Conservation (phyloP, 1,140 invertebrate genomes). For the Bombus balteatus region DNA sequence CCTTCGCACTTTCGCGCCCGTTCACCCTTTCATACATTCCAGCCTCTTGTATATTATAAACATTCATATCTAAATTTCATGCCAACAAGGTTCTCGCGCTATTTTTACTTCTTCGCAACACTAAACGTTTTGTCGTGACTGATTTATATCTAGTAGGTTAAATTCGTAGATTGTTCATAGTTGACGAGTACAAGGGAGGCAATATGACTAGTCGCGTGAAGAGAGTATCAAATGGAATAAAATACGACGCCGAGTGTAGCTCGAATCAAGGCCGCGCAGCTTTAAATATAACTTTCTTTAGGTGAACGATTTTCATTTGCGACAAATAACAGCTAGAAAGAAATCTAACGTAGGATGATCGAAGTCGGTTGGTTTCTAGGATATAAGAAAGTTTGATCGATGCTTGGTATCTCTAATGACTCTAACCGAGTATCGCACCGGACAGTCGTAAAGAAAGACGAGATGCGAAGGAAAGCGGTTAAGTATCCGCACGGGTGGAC, state of each 20-base stretch:
- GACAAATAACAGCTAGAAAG: background rate
- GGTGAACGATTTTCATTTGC: background rate
- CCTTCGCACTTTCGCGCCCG: conserved; percentile 53
- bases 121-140: too few relatives aligned
- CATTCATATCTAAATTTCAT: background rate
- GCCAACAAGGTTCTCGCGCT: too few relatives aligned
- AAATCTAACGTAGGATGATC: background rate
- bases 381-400: conserved; percentile 67
- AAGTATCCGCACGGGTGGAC: conserved; percentile 65
- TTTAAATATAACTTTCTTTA: background rate
- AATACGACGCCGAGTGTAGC: too few relatives aligned
- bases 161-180: background rate
- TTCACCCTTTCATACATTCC: conserved; percentile 38
- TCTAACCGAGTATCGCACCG: background rate
- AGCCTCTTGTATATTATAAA: background rate
- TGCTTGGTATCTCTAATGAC: conserved; percentile 5
- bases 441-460: conserved; percentile 14
- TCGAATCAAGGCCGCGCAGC: too few relatives aligned
- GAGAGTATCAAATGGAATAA: too few relatives aligned
- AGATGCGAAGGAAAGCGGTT: conserved; percentile 60
- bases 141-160: background rate
- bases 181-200: background rate
- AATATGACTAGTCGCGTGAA: background rate
- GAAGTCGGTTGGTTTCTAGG: background rate
- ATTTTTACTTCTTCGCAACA: background rate